phyloP scores from a whole-genome alignment of 2,797 vertebrate species.

The Champsocephalus esox region DNA sequence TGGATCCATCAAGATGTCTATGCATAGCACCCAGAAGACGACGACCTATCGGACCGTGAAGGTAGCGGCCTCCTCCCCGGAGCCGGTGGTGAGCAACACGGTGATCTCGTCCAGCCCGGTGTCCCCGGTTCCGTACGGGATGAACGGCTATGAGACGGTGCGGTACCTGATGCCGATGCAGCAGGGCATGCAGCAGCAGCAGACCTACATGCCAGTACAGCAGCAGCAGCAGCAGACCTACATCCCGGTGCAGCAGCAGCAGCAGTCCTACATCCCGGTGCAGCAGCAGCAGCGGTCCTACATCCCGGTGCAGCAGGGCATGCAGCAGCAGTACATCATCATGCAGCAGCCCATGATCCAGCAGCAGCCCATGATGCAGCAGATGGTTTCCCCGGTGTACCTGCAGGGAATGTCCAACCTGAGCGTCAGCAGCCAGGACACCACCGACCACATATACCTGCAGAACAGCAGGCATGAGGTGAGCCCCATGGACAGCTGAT shows the following conservation, averaged over 20 bases:
- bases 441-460: constrained; percentile 50
- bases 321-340: constrained; percentile 57
- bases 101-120: constrained; percentile 25
- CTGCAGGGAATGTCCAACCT: constrained; percentile 61
- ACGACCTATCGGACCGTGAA: constrained; percentile 60
- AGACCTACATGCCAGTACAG: not conserved
- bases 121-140: constrained; percentile 46
- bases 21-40: constrained; percentile 40
- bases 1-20: constrained; percentile 50
- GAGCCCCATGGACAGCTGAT: constrained; percentile 20
- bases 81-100: constrained; percentile 36
- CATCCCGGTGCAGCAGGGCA: constrained; percentile 72
- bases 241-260: constrained; percentile 57
- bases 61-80: constrained; percentile 42
- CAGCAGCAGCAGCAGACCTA: constrained; percentile 45
- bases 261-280: constrained; percentile 69
- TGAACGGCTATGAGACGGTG: constrained; percentile 69
- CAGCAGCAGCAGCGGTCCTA: constrained; percentile 64
- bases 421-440: constrained; percentile 72
- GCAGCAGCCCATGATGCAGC: constrained; percentile 50
- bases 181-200: constrained; percentile 53
- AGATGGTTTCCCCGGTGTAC: constrained; percentile 75
- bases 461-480: constrained; percentile 47
- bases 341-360: constrained; percentile 48
- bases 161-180: constrained; percentile 85